These are phyloP conservation scores for Pentalonia nigronervosa DNA, from an alignment of 1,140 invertebrate genomes.

Conservation along the genomic window DNA sequence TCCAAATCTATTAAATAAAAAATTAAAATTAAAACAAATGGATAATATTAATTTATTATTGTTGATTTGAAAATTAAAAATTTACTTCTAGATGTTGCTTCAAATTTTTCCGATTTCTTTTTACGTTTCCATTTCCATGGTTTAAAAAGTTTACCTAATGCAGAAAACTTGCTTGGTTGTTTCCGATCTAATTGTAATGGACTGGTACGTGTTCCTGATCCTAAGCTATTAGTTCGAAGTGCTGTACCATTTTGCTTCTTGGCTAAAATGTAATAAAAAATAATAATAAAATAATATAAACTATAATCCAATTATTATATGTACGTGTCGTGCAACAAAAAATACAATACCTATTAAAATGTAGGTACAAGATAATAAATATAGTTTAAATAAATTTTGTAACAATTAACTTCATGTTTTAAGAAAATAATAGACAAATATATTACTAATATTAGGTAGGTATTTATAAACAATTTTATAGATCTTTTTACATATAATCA, in stretches of 20 bases:
- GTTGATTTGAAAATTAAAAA: neutral
- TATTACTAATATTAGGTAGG: neutral
- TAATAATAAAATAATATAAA: neutral
- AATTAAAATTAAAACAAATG: constrained; percentile 59
- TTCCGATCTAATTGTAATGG: constrained; percentile 77
- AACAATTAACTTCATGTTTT: neutral
- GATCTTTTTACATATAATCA: neutral
- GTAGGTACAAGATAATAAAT: neutral
- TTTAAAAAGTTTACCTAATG: constrained; percentile 93
- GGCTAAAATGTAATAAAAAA: constrained; percentile 67
- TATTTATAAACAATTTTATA: neutral
- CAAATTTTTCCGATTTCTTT: constrained; percentile 98
- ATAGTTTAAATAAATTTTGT: neutral
- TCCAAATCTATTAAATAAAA: constrained; percentile 82
- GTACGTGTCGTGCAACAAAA: neutral
- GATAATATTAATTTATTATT: neutral
- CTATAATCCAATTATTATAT: neutral
- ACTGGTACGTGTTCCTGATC: constrained; percentile 79
- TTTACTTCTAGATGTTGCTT: constrained; percentile 92
- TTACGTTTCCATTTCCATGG: constrained; percentile 99
- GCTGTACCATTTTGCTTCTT: constrained; percentile 93
- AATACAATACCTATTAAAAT: neutral
- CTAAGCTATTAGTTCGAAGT: constrained; percentile 83
- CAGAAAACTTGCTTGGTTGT: constrained; percentile 82
- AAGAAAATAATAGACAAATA: neutral